Evolutionary conservation across 2,113 vertebrate genomes (phyloP), one percentile per base, ranked within the genome.

Genomic region (Gymnarchus niloticus): DNA sequence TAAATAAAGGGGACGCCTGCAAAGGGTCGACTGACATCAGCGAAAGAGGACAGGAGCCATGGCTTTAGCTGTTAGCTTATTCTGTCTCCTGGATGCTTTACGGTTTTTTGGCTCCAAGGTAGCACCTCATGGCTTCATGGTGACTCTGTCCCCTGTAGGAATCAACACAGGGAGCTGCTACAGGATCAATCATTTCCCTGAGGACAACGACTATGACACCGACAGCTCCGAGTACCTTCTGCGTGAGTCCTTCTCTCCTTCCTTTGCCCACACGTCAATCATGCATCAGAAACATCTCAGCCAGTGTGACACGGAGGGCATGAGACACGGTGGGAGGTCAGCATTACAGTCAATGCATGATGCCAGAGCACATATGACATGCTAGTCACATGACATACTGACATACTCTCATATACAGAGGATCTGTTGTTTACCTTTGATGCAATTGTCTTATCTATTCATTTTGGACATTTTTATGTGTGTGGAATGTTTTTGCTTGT

Each of bases 161-260:
- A 95, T 97, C 91, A 98, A 99, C 90, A 97, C 95, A 92, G 98
- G 98, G 89, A 97, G 95, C 91, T 99, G 98, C 90, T 99, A 96
- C 94, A 92, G 97, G 91, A 99, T 99, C 94, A 99, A 99, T 93
- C 98, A 99, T 92, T 99, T 99, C 91, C 98, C 98, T 25, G 98
- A 99, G 49, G 98, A 99, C 92, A 98, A 99, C 0, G 98, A 98
- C 90, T 99, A 99, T 0, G 98, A 99, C 95, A 98, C 98, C 0
- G 98, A 99, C 95, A 99, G 97, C 94, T 99, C 98, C 0, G 98
- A 99, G 85, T 99, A 99, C 89, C 96, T 99, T 88, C 94, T 99
- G 86, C 97, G 98, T 99, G 94, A 97, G 98, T 97, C 65, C 81
- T 1, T 17, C 8, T 85, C 6, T 23, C 48, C 48, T 9, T 28